Base-by-base conservation (phyloP, 2,888 invertebrate species). In the Pinctada fucata region DNA sequence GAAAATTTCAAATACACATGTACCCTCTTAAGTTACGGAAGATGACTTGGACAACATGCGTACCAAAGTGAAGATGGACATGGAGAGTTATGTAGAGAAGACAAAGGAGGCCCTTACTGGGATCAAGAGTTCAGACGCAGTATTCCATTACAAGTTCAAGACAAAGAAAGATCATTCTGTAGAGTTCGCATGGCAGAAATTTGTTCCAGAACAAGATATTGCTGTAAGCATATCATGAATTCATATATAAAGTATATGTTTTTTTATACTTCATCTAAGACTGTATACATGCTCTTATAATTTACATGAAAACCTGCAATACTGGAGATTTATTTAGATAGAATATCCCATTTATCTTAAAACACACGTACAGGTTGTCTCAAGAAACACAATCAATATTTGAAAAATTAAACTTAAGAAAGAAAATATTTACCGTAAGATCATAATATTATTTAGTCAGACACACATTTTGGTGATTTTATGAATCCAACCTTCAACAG, bases 161-260 rank as follows among this genome's bases (percentile, higher is more conserved):
- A 73, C 72, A 5, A 79, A 77, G 58, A 80, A 80, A 68, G 83
- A 84, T 49, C 74, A 80, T 10, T 73, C 74, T 3, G 78, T 84
- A 3, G 85, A 86, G 45, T 84, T 90, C 66, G 69, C 85, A 2
- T 90, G 90, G 90, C 90, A 89, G 75, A 89, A 89, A 82, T 82
- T 85, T 76, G 83, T 89, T 0, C 79, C 88, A 52, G 82, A 78
- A 3, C 88, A 88, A 75, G 84, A 89, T 75, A 87, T 90, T 48
- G 88, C 88, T 81, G 90, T 89, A 83, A 82, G 80, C 66, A 50
- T 50, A 16, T 51, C 13, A 58, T 31, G 31, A 31, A 47, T 47
- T n/a, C 13, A 63, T 48, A 16, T 16, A 50, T 2, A 16, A 48
- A 4, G 13, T 16, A 3, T 48, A 31, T 31, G 31, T 31, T 31